Base-by-base conservation (phyloP, 2,113 vertebrate genomes). In the Melanotaenia duboulayi region DNA sequence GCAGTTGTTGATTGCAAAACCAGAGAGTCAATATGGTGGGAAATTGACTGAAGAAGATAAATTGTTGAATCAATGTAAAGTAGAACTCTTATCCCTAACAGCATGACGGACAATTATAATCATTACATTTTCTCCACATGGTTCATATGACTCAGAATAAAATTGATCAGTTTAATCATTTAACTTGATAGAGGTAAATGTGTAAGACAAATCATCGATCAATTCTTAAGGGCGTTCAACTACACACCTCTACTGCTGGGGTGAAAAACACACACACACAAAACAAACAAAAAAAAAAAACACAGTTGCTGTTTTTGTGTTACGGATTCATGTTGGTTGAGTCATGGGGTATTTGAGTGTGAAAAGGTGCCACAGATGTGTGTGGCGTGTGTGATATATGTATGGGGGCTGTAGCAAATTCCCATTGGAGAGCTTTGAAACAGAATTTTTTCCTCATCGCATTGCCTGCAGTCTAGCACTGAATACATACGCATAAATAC, bases 361-460 rank as follows among this genome's bases (percentile, higher is more conserved):
- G 71, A 57, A 57, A 42, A 56, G 39, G 48, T 68, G 57, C 50
- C 9, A 46, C n/a, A 13, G 46, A 46, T 70, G 55, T 54, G 62
- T 60, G 17, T 60, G 74, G 62, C 61, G 55, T 71, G 23, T 62
- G 61, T 63, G 74, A 61, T 59, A 63, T 65, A 14, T 68, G 61
- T 83, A 69, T 65, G 71, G 52, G 23, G 37, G 65, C 35, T 72
- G 64, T 46, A 55, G 56, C 57, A 67, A 65, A 75, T 12, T 65
- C 48, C 56, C 51, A 2, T 25, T 51, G 58, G n/a, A 65, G 63
- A 17, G 12, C 42, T 11, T 61, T 25, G 8, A 63, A 68, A 58
- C 58, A 55, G 58, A 63, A 67, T n/a, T 5, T 62, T 44, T 73
- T 54, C 12, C 19, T 59, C 32, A 58, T 24, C 65, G 12, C 61